phyloP scores from a whole-genome alignment of 2,113 vertebrate species.

The Sinocyclocheilus grahami region DNA sequence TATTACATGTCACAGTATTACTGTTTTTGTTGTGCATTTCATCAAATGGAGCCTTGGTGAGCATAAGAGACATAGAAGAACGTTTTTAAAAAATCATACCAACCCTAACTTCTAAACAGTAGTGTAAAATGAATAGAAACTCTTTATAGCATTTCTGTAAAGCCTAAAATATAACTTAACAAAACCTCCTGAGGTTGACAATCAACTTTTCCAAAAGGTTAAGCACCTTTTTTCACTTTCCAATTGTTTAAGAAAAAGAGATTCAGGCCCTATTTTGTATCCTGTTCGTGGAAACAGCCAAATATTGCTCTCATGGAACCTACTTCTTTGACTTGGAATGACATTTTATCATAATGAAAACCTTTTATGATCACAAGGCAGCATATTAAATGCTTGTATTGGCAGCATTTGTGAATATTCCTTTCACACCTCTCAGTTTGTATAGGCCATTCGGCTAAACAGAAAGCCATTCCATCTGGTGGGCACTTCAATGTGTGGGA shows the following conservation, averaged over 20 bases:
- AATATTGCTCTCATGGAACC: no score
- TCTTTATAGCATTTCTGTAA: not conserved
- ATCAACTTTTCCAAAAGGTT: not conserved
- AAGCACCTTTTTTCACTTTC: not conserved
- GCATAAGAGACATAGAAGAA: not conserved
- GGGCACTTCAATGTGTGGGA: slow-evolving; percentile 93
- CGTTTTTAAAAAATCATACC: no score
- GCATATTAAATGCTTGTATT: not conserved
- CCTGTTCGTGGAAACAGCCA: no score
- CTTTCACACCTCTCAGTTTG: slow-evolving; percentile 77
- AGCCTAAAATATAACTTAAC: not conserved
- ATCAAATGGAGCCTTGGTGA: not conserved
- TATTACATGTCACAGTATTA: not conserved
- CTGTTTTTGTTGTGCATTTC: not conserved
- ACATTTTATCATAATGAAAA: no score
- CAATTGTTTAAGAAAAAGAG: not conserved
- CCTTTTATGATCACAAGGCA: not conserved
- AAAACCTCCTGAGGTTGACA: not conserved
- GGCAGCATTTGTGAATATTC: not conserved
- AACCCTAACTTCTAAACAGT: not conserved
- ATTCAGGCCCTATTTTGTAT: not conserved
- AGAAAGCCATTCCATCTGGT: slow-evolving; percentile 90
- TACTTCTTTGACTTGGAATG: no score
- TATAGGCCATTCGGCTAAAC: slow-evolving; percentile 87
- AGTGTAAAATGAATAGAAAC: not conserved